phyloP scores from a whole-genome alignment of 1,140 invertebrate genomes.

The Sarcophaga peregrina region DNA sequence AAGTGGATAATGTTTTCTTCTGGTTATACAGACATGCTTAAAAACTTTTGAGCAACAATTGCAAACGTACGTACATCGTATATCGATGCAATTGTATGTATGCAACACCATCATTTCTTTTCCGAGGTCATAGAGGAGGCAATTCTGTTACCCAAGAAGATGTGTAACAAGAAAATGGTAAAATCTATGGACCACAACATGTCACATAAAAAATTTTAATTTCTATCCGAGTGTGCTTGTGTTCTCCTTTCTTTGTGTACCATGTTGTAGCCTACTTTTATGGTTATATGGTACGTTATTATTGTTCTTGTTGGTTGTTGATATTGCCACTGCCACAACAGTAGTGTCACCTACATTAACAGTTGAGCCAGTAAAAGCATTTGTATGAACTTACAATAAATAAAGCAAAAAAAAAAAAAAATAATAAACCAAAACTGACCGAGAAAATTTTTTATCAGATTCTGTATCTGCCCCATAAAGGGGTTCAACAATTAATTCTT shows the following conservation, averaged over 20 bases:
- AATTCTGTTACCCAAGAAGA: not conserved
- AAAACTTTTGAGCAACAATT: not conserved
- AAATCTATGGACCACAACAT: not conserved
- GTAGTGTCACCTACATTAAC: not conserved
- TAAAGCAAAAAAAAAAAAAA: too few relatives aligned
- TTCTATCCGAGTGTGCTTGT: not conserved
- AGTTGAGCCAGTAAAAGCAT: not conserved
- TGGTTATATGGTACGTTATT: not conserved
- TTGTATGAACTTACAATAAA: too few relatives aligned
- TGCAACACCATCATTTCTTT: too few relatives aligned
- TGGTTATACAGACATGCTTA: not conserved
- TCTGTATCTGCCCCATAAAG: not conserved
- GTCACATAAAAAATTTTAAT: conserved; percentile 7
- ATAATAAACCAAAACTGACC: not conserved
- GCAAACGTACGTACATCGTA: too few relatives aligned
- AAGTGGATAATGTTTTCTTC: conserved; percentile 19
- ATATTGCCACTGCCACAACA: not conserved
- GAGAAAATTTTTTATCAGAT: not conserved
- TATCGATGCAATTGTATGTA: too few relatives aligned
- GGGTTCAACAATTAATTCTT: conserved; percentile 14
- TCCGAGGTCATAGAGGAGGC: too few relatives aligned
- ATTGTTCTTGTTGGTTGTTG: too few relatives aligned
- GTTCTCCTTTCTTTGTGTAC: not conserved
- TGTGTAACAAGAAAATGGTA: not conserved
- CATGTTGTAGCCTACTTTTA: not conserved